Base-by-base conservation (phyloP, 1,140 invertebrate genomes). In the Drosophila sp. region DNA sequence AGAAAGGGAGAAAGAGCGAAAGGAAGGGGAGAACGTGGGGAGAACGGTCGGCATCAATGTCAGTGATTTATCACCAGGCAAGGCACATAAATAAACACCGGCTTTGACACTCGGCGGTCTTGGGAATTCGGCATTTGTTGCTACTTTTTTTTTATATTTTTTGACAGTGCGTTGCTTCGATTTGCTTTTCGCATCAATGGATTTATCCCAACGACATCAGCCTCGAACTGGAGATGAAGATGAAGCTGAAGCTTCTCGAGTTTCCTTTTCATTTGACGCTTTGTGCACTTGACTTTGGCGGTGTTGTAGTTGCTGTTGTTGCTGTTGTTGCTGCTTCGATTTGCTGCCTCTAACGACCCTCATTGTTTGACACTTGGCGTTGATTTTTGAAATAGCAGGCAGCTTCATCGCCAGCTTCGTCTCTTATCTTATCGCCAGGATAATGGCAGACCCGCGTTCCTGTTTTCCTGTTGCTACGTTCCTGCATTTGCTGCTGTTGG, bases 261-360 rank as follows among this genome's bases (percentile, higher is more conserved):
- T 89, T 86, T 86, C 83, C 78, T 86, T 86, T 86, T 86, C 82
- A 86, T 86, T 86, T 86, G 82, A 89, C 72, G 82, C 83, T 86
- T 86, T 86, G 82, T 89, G 82, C 82, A 86, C 82, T 86, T 86
- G 82, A 86, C 82, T 89, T 86, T 76, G 82, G 63, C 48, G 72
- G 1, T 21, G 21, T 21, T 21, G 21, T 21, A 2, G 21, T 21
- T 21, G 21, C 4, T 21, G 21, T 21, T 21, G 21, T 21, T 21
- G 21, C 4, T 21, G 21, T 4, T 21, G 21, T 62, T 69, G 73
- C 58, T 72, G 61, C 63, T 80, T 70, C 79, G 80, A 83, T 83
- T 84, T 81, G 82, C 82, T 72, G 82, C 83, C 82, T 82, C 82
- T 86, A 86, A 86, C 82, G 82, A 86, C 82, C 82, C 83, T 87